Percentiles rank a stretch among this genome's conserved stretches.
phyloP scores from a whole-genome alignment of 1,140 invertebrate genomes.

The Ostrea denselamellosa region DNA sequence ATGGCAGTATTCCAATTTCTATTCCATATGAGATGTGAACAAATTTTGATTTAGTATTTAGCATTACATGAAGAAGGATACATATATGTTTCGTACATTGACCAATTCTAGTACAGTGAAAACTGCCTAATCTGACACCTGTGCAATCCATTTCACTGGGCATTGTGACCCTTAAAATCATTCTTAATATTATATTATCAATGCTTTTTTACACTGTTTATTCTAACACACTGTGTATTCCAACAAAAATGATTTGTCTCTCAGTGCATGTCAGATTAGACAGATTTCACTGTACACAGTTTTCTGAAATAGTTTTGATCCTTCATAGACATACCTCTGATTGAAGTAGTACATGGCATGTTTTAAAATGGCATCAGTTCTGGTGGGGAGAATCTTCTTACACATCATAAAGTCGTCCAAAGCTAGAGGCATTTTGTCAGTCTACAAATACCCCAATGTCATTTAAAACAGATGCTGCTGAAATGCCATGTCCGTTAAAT shows the following conservation, averaged over 20 bases:
- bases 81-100: too few relatives aligned
- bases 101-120: too few relatives aligned
- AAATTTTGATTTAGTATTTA: background rate
- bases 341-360: slow-evolving; percentile 78
- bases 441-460: slow-evolving; percentile 51
- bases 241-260: background rate
- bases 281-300: background rate
- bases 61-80: background rate
- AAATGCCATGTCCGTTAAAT: too few relatives aligned
- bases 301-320: background rate
- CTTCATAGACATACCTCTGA: slow-evolving; percentile 67
- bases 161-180: too few relatives aligned
- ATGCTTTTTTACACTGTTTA: too few relatives aligned
- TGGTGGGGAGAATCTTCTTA: slow-evolving; percentile 74
- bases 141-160: too few relatives aligned
- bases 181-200: too few relatives aligned
- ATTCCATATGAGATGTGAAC: background rate
- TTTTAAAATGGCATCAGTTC: slow-evolving; percentile 77
- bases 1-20: slow-evolving; percentile 77
- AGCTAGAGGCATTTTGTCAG: slow-evolving; percentile 75
- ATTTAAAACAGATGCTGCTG: too few relatives aligned
- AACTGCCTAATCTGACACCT: too few relatives aligned
- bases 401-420: slow-evolving; percentile 76
- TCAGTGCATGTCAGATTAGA: background rate
- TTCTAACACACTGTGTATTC: background rate